phyloP scores from a whole-genome alignment of 1,140 invertebrate species.

The Diabrotica undecimpunctata region DNA sequence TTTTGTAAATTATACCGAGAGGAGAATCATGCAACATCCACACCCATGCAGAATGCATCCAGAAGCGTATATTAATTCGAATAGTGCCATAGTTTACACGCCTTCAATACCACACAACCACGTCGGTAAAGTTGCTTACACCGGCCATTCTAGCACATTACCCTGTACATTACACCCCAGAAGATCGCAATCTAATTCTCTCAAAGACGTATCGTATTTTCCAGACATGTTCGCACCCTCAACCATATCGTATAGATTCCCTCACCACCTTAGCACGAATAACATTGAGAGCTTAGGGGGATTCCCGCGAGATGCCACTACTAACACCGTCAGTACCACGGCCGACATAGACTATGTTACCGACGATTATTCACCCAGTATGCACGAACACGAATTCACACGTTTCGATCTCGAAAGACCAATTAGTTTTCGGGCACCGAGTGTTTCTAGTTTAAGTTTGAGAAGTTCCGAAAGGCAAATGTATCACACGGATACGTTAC shows the following conservation, averaged over 20 bases:
- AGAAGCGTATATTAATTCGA: slow-evolving; percentile 46
- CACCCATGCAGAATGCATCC: slow-evolving; percentile 48
- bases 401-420: not conserved
- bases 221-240: slow-evolving; percentile 56
- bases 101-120: slow-evolving; percentile 41
- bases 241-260: slow-evolving; percentile 34
- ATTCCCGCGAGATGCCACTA: slow-evolving; percentile 5
- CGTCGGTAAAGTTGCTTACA: slow-evolving; percentile 38
- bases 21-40: slow-evolving; percentile 29
- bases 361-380: not conserved
- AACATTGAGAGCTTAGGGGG: not conserved
- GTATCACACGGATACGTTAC: not conserved
- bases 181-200: slow-evolving; percentile 49
- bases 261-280: not conserved
- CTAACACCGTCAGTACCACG: not conserved
- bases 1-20: slow-evolving; percentile 34
- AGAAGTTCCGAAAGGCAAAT: not conserved
- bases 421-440: not conserved
- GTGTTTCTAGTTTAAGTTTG: not conserved
- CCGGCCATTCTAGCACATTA: slow-evolving; percentile 46
- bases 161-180: slow-evolving; percentile 48
- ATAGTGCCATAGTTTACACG: slow-evolving; percentile 49
- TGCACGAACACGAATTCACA: slow-evolving; percentile 3
- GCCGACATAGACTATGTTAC: not conserved
- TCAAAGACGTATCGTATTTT: slow-evolving; percentile 56